phyloP scores from a whole-genome alignment of 2,888 invertebrate species.

The Meliscaeva auricollis region DNA sequence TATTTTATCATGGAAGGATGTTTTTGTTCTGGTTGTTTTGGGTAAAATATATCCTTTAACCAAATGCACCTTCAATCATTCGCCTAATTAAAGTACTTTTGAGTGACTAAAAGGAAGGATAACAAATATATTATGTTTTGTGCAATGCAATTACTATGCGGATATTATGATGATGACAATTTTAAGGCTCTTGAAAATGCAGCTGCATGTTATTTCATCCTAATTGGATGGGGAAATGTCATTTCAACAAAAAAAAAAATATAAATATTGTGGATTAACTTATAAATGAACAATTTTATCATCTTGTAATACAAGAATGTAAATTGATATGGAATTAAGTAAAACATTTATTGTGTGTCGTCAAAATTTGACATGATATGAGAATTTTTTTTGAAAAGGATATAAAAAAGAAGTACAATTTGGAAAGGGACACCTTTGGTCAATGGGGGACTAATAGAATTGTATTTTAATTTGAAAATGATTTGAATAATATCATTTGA shows the following conservation, averaged over 20 bases:
- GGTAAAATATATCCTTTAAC: constrained; percentile 35
- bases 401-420: too few relatives aligned
- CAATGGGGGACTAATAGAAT: too few relatives aligned
- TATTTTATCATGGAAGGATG: too few relatives aligned
- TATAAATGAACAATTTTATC: constrained; percentile 56
- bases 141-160: constrained; percentile 61
- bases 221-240: constrained; percentile 64
- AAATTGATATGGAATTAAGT: constrained; percentile 57
- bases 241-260: not conserved
- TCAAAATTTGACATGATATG: constrained; percentile 58
- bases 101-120: constrained; percentile 21
- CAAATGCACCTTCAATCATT: constrained; percentile 73
- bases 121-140: not conserved
- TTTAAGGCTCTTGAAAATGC: constrained; percentile 52
- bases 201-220: constrained; percentile 59
- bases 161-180: constrained; percentile 58
- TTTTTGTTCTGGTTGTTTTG: not conserved
- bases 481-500: too few relatives aligned
- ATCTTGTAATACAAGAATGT: constrained; percentile 63
- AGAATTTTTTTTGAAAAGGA: not conserved
- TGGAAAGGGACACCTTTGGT: too few relatives aligned
- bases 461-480: too few relatives aligned
- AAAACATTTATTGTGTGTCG: constrained; percentile 58
- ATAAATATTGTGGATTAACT: constrained; percentile 7
- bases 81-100: constrained; percentile 74